A percentile compares a stretch with the other conserved stretches of the same genome.
phyloP scores from a whole-genome alignment of 2,888 invertebrate genomes.

The Hipparchia semele region DNA sequence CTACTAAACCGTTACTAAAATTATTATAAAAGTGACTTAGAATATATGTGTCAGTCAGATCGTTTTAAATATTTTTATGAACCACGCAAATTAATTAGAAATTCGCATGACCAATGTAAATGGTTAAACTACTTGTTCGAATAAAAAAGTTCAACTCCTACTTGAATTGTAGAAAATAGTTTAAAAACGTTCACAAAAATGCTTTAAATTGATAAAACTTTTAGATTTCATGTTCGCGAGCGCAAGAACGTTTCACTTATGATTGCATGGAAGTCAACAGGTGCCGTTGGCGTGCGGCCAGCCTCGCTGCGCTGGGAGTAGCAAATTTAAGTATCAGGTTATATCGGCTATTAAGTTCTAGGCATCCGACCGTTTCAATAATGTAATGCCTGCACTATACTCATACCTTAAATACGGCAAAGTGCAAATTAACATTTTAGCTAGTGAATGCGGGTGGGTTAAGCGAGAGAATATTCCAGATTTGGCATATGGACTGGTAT shows the following conservation, averaged over 20 bases:
- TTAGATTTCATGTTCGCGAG: constrained; percentile 19
- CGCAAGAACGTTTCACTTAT: constrained; percentile 29
- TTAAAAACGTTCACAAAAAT: constrained; percentile 16
- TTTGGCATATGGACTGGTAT: too few relatives aligned
- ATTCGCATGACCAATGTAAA: background rate
- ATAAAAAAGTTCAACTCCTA: constrained; percentile 16
- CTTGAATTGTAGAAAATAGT: constrained; percentile 8
- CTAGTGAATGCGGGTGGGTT: background rate
- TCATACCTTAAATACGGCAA: constrained; percentile 11
- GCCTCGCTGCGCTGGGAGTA: constrained; percentile 33
- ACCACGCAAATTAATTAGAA: background rate
- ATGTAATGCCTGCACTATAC: constrained; percentile 14
- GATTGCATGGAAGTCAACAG: constrained; percentile 57
- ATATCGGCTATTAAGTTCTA: constrained; percentile 40
- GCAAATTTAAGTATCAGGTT: constrained; percentile 43
- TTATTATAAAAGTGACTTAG: too few relatives aligned
- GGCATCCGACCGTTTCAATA: constrained; percentile 19
- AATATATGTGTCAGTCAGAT: too few relatives aligned
- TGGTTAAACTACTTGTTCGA: background rate
- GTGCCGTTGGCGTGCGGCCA: constrained; percentile 62
- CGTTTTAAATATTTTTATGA: background rate
- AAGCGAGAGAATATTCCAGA: too few relatives aligned
- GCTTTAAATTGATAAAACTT: constrained; percentile 23
- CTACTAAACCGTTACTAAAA: too few relatives aligned
- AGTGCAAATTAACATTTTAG: constrained; percentile 14